Evolutionary conservation across 2,113 vertebrate genomes (phyloP), one percentile per base, ranked within the genome.

Genomic region (Cyphomyrus plagiostoma): DNA sequence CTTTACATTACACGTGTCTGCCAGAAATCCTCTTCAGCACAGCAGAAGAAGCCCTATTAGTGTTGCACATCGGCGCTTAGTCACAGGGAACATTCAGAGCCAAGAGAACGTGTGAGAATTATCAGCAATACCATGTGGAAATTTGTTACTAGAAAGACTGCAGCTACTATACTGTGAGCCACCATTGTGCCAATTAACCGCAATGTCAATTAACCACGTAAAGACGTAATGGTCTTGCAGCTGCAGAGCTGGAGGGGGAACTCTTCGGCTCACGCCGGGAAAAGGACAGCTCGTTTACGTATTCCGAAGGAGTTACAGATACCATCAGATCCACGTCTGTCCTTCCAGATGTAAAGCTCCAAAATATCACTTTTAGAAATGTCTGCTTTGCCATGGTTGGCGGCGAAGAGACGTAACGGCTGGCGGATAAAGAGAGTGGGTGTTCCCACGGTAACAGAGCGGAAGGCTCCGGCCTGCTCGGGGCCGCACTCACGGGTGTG

Each of bases 401-500:
- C 42, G 5, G 53, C 5, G 9, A 26, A 45, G 77, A 89, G 82
- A 85, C 26, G 83, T 62, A 62, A 62, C 26, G 17, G 39, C 53
- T n/a, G 52, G 48, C 45, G 77, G 52, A 84, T 88, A 90, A 90
- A 90, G 52, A 86, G 46, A 66, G 21, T 46, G 77, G 58, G 74
- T 90, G 62, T 86, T 62, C 87, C 83, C 53, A 87, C 52, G 26
- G 88, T 89, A 82, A 39, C 62, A 48, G 87, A 88, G 84, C 42
- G 89, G 80, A 89, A 46, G 86, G 85, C 90, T 53, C 45, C 48
- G 80, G 89, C 90, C 89, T 53, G 39, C 46, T 89, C 49, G 19
- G 89, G 91, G 85, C 88, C 30, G 77, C 77, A 82, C 89, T 82
- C 82, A 92, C 90, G 90, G 92, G 92, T 91, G 92, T 92, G 91